These are phyloP conservation scores for Guaruba guarouba DNA, from an alignment of 2,113 vertebrate genomes.

Conservation along the genomic window DNA sequence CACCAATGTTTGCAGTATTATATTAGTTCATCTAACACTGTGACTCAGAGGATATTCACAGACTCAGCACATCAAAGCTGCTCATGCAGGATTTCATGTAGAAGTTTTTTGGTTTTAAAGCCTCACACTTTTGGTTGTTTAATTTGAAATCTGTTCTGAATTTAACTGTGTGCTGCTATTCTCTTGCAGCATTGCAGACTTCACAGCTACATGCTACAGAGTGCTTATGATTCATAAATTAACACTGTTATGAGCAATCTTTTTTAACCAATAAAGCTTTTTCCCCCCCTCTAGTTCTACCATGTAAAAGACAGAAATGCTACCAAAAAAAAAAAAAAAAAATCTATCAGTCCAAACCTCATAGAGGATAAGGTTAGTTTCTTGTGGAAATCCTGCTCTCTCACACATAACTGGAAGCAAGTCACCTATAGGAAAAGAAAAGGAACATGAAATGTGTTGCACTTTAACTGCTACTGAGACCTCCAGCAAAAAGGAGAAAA, in stretches of 20 bases:
- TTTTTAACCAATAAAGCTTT: not conserved
- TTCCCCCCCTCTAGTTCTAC: not conserved
- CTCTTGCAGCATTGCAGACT: not conserved
- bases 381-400: conserved; percentile 99
- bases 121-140: not conserved
- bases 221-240: not conserved
- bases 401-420: conserved; percentile 99
- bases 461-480: not conserved
- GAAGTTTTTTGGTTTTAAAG: not conserved
- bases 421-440: conserved; percentile 83
- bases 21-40: not conserved
- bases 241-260: not conserved
- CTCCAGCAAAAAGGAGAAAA: not conserved
- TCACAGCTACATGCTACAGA: not conserved
- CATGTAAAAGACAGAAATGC: not conserved
- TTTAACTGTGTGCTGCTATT: not conserved
- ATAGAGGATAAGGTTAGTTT: conserved; percentile 99
- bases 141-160: not conserved
- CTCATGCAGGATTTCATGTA: not conserved
- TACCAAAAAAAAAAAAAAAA: not conserved
- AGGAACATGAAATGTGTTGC: not conserved
- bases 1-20: not conserved
- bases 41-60: not conserved
- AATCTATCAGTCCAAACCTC: conserved; percentile 77
- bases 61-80: not conserved